Evolutionary conservation across 2,797 vertebrate genomes (phyloP).

Genomic region (Mus minutoides): DNA sequence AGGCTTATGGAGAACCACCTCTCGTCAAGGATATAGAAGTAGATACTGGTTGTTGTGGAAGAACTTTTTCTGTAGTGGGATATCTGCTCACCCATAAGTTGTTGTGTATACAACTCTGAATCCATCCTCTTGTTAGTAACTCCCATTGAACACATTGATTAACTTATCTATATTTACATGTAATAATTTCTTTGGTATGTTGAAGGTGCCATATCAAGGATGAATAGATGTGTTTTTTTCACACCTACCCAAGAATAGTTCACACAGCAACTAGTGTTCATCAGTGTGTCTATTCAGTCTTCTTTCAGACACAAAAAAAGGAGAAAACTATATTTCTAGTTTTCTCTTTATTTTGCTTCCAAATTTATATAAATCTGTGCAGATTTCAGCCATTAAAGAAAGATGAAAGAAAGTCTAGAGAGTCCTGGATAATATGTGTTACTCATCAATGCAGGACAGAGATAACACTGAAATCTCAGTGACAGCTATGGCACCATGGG

Average conservation of each 20-base stretch:
- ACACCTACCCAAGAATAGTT: neutral
- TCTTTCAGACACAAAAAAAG: neutral
- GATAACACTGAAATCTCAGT: neutral
- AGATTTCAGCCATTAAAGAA: neutral
- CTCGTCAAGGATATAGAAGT: neutral
- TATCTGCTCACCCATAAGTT: neutral
- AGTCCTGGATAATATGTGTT: neutral
- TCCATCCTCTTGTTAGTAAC: neutral
- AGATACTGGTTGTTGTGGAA: neutral
- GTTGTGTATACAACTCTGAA: neutral
- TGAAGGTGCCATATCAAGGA: neutral
- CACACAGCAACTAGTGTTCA: neutral
- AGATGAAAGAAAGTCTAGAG: constrained; percentile 26
- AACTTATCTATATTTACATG: neutral
- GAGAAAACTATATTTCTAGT: neutral
- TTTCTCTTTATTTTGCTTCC: constrained; percentile 16
- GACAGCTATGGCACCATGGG: constrained; percentile 36
- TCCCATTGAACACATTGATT: neutral
- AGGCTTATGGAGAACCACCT: neutral
- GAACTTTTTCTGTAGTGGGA: neutral
- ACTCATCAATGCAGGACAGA: neutral
- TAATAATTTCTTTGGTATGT: neutral
- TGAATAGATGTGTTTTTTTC: neutral
- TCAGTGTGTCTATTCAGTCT: constrained; percentile 5
- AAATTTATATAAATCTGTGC: constrained; percentile 6